phyloP scores from a whole-genome alignment of 2,113 vertebrate species.

The chimpanzee (Pan troglodytes) region DNA sequence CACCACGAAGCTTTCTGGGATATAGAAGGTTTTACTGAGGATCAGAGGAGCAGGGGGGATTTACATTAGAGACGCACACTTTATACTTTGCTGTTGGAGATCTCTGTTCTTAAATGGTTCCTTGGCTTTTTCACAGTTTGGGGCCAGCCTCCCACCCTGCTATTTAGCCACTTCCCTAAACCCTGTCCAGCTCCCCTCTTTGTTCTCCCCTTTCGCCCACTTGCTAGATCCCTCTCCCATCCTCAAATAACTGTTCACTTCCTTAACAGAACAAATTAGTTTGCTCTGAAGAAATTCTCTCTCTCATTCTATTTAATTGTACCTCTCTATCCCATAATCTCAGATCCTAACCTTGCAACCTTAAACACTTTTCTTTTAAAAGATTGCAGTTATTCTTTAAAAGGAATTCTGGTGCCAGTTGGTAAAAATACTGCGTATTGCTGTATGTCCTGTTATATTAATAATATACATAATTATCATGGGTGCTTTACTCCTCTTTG shows the following conservation, averaged over 20 bases:
- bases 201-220: not conserved
- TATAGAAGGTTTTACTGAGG: not conserved
- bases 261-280: not conserved
- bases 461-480: accelerated
- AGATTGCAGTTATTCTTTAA: not conserved
- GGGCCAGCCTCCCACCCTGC: not conserved
- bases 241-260: not conserved
- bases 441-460: not conserved
- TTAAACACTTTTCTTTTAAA: not conserved
- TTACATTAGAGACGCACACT: accelerated
- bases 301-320: not conserved
- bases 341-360: not conserved
- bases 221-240: not conserved
- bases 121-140: not conserved
- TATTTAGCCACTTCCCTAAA: not conserved
- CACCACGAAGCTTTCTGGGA: accelerated
- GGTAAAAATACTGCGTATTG: not conserved
- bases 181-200: not conserved
- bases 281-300: not conserved
- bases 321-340: not conserved
- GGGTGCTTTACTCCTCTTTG: not conserved
- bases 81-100: accelerated
- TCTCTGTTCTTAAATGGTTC: not conserved
- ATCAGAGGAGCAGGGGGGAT: not conserved
- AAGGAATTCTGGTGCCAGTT: not conserved